A percentile compares a stretch with the other conserved stretches of the same genome.
Conservation (phyloP, 1,140 invertebrate species). For the Cydia splendana region DNA sequence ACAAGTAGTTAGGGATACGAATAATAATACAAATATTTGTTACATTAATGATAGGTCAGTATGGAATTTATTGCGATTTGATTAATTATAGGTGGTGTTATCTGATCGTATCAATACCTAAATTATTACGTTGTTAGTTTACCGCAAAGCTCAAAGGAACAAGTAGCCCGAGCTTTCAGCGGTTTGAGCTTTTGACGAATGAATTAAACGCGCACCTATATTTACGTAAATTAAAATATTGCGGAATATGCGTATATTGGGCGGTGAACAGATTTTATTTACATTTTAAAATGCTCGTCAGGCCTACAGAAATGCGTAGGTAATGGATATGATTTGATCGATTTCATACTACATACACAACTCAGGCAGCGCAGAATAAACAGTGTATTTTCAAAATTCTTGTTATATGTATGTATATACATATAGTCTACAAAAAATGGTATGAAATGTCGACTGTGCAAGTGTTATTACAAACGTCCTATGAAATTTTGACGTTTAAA, state of each 20-base stretch:
- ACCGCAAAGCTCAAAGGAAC: neutral
- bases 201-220: neutral
- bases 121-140: neutral
- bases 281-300: neutral
- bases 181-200: slow-evolving; percentile 9
- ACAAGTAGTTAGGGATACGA: slow-evolving; percentile 30
- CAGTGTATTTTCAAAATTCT: too few relatives aligned
- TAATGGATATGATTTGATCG: too few relatives aligned
- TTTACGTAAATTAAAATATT: neutral
- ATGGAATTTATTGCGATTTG: slow-evolving; percentile 28
- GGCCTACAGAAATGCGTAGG: too few relatives aligned
- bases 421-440: too few relatives aligned
- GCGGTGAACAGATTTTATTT: neutral
- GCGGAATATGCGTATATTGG: neutral
- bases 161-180: neutral
- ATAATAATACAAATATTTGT: slow-evolving; percentile 24
- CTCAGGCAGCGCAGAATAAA: too few relatives aligned
- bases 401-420: too few relatives aligned
- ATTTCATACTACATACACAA: too few relatives aligned
- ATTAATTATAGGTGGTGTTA: slow-evolving; percentile 20
- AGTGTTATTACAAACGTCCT: too few relatives aligned
- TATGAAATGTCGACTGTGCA: too few relatives aligned
- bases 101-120: slow-evolving; percentile 16
- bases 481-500: too few relatives aligned
- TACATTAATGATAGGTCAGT: slow-evolving; percentile 23